phyloP scores from a whole-genome alignment of 2,888 invertebrate species.

The Phengaris arion region DNA sequence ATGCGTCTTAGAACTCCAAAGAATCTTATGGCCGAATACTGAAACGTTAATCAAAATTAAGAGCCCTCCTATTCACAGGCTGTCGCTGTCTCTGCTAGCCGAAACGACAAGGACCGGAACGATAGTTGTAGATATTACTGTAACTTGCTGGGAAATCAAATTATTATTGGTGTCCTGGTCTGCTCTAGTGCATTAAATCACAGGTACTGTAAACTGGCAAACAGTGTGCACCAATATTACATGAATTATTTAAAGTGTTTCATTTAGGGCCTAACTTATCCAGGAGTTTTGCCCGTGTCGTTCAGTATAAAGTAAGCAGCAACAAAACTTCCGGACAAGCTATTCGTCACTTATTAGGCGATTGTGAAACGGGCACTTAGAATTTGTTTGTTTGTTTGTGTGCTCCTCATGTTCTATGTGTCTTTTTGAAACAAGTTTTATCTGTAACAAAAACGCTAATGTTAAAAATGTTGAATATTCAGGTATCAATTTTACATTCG shows the following conservation, averaged over 20 bases:
- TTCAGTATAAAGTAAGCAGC: no score
- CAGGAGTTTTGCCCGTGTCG: no score
- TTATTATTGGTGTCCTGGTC: conserved; percentile 16
- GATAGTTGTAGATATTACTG: background rate
- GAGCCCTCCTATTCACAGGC: no score
- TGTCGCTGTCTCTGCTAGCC: no score
- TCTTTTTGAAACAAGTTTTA: background rate
- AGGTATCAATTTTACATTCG: background rate
- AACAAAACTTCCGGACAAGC: no score
- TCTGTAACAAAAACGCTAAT: background rate
- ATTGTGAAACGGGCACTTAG: no score
- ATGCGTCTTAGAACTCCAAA: no score
- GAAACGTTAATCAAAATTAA: no score
- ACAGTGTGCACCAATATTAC: background rate
- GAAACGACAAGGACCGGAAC: no score
- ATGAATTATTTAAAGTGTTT: background rate
- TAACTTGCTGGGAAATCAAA: background rate
- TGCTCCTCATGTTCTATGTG: background rate
- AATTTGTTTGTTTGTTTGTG: background rate
- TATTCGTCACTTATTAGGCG: no score
- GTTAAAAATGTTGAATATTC: background rate
- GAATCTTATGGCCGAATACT: no score
- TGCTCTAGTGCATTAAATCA: conserved; percentile 21
- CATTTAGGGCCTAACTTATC: no score
- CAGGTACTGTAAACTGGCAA: conserved; percentile 6